Percentiles rank a stretch among this genome's conserved stretches.
phyloP scores from a whole-genome alignment of 2,797 vertebrate species.

The Iguana delicatissima region DNA sequence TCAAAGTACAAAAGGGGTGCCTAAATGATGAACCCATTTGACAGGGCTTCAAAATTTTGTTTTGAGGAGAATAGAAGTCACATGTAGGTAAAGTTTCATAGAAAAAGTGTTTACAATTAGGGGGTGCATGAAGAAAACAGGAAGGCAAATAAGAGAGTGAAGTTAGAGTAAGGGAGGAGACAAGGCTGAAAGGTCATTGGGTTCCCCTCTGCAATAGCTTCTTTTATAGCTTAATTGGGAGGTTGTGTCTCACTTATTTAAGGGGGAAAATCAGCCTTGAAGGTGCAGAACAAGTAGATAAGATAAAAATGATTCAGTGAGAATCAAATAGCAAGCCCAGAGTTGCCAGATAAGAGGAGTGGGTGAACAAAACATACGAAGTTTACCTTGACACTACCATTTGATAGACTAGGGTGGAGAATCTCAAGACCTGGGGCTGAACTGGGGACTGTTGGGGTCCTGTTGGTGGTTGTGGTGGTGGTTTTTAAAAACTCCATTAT shows the following conservation, averaged over 20 bases:
- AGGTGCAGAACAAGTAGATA: background rate
- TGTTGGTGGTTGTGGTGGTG: no score
- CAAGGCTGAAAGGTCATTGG: constrained; percentile 12
- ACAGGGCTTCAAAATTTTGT: no score
- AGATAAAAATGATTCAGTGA: fast-evolving
- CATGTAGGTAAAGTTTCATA: background rate
- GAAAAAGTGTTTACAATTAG: background rate
- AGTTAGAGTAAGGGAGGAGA: background rate
- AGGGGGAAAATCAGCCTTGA: constrained; percentile 3
- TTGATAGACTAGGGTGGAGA: background rate
- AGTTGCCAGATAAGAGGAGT: fast-evolving
- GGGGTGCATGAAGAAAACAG: background rate
- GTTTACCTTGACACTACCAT: background rate
- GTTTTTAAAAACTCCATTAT: no score
- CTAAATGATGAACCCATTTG: background rate
- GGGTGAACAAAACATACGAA: background rate
- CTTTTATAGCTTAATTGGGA: constrained; percentile 7
- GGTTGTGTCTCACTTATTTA: constrained; percentile 13
- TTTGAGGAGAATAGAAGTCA: no score
- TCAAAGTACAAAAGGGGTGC: background rate
- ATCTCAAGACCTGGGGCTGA: no score
- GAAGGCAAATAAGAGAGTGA: background rate
- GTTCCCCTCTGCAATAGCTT: background rate
- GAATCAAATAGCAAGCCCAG: fast-evolving
- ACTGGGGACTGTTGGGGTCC: no score